Percentiles rank a stretch among this genome's conserved stretches.
Conservation (phyloP, 2,113 vertebrate genomes). For the Indicator indicator region DNA sequence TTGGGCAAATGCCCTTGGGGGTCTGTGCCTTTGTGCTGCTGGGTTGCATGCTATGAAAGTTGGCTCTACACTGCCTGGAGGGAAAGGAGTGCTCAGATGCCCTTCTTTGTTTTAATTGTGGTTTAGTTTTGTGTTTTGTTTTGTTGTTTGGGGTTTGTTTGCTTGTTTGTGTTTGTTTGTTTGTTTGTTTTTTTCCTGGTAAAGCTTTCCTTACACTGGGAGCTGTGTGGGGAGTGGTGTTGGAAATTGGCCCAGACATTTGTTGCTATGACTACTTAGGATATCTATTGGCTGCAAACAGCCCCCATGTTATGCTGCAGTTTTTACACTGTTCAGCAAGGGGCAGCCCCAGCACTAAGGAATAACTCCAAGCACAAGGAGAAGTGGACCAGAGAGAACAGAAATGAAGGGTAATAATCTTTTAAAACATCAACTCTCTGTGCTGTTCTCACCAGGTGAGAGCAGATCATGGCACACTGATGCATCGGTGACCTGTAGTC, state of each 20-base stretch:
- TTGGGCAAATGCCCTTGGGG: background rate
- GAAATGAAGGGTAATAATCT: background rate
- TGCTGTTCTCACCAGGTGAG: background rate
- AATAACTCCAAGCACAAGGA: background rate
- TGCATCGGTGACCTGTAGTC: background rate
- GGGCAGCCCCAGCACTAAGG: background rate
- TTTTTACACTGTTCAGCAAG: background rate
- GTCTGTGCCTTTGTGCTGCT: accelerated
- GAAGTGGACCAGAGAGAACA: background rate
- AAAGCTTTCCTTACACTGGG: background rate
- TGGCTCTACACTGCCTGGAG: background rate
- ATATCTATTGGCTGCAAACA: background rate
- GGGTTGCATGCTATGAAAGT: background rate
- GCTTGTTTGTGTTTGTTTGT: background rate
- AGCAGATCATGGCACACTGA: accelerated
- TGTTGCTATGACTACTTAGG: background rate
- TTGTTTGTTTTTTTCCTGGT: background rate
- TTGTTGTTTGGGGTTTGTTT: too few species aligned
- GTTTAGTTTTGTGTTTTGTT: too few species aligned
- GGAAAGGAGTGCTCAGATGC: background rate
- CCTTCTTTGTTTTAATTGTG: background rate
- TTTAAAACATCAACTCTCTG: background rate
- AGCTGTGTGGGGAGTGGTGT: background rate
- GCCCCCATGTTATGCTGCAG: background rate
- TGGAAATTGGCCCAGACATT: background rate